Base-by-base conservation (phyloP, 2,888 invertebrate species). In the Smittia sp. region DNA sequence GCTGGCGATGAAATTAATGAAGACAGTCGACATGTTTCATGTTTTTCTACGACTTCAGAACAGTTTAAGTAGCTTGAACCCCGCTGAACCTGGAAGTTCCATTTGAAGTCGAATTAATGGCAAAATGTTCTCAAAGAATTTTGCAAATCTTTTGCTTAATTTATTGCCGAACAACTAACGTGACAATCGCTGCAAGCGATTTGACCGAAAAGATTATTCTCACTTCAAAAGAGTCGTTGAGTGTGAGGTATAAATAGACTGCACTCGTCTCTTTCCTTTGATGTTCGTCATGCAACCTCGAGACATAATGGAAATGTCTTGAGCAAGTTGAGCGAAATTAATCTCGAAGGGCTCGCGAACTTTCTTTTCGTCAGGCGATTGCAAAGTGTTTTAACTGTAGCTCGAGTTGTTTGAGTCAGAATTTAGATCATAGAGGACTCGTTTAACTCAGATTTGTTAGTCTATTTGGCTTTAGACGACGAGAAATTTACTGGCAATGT, bases 121-220 rank as follows among this genome's bases (percentile, higher is more conserved):
- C 46, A 15, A 46, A 46, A 46, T 46, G 46, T 32, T 3, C 32
- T 46, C 46, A 58, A 46, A 58, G 13, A 58, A 13, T 58, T n/a
- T 22, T 58, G 58, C 58, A 58, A 58, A 58, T 58, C 58, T 58
- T 22, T 58, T 4, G 22, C 22, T 58, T 58, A 58, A 58, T 58
- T 58, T 58, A 58, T 58, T 3, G 7, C 22, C 18, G 22, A 2
- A 3, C 6, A 46, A 15, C 46, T 6, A n/a, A n/a, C 11, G 46
- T n/a, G 46, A 15, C 46, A 13, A 46, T n/a, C 46, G 46, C 32
- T 32, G 46, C 58, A 22, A 58, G 58, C 6, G 6, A 58, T 9
- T 58, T 58, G 7, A 58, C 20, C 18, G 4, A 58, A 58, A 18
- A 18, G 58, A 18, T 58, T 3, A 20, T 58, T 13, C 22, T 18